Conservation (phyloP, 1,140 invertebrate species). For the Heliconius himera region DNA sequence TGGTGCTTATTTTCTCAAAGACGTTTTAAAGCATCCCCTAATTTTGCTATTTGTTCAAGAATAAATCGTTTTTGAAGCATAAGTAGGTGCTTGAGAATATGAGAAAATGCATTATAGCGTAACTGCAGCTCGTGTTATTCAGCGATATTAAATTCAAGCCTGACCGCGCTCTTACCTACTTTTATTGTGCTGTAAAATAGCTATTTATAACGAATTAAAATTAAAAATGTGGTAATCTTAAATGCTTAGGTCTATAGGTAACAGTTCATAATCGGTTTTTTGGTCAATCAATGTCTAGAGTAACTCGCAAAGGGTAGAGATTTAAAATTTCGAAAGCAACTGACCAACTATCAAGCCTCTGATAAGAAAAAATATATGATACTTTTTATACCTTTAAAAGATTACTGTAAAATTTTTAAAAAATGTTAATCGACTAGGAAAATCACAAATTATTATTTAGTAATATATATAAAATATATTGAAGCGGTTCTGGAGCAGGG, state of each 20-base stretch:
- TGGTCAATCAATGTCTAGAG: not conserved
- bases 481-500: no score
- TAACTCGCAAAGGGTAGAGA: not conserved
- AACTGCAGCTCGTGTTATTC: constrained; percentile 35
- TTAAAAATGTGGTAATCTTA: not conserved
- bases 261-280: not conserved
- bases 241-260: not conserved
- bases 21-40: not conserved
- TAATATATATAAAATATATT: no score
- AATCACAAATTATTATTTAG: no score
- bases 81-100: constrained; percentile 31
- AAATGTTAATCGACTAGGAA: not conserved
- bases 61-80: constrained; percentile 13
- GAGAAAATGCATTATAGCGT: constrained; percentile 37
- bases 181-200: constrained; percentile 25
- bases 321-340: not conserved
- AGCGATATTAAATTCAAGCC: constrained; percentile 35
- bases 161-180: constrained; percentile 28
- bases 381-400: no score
- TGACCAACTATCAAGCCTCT: not conserved
- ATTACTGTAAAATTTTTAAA: no score
- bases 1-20: not conserved
- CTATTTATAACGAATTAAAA: constrained; percentile 13
- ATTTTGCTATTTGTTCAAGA: not conserved
- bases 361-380: no score